These are phyloP conservation scores for Picus viridis DNA, from an alignment of 2,797 vertebrate genomes.

Conservation along the genomic window DNA sequence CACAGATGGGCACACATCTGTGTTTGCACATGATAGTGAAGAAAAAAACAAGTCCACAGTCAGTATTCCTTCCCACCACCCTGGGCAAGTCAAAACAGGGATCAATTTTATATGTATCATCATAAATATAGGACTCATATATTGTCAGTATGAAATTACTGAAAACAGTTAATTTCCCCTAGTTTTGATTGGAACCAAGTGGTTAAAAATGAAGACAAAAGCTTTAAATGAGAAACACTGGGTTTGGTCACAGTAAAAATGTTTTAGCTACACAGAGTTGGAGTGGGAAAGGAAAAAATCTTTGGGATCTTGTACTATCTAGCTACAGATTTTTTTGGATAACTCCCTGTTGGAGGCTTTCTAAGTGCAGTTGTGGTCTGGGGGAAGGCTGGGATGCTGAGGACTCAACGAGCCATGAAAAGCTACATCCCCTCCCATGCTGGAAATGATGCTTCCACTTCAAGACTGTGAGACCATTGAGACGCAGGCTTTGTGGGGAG, in stretches of 20 bases:
- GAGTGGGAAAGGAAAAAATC: background rate
- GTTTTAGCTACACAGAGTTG: background rate
- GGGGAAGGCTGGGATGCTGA: background rate
- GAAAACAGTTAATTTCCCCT: background rate
- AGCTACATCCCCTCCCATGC: background rate
- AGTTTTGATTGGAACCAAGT: background rate
- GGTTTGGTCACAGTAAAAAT: background rate
- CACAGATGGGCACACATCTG: slow-evolving; percentile 8
- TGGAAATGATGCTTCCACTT: background rate
- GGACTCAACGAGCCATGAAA: slow-evolving; percentile 15
- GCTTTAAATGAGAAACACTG: slow-evolving; percentile 1
- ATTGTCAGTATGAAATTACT: background rate
- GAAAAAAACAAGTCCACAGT: background rate
- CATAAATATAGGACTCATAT: background rate
- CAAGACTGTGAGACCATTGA: background rate
- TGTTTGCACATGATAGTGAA: background rate
- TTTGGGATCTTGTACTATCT: background rate
- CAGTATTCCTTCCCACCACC: background rate
- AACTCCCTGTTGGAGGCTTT: background rate
- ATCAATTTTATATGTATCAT: background rate
- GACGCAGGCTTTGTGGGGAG: background rate
- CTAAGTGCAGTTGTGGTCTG: slow-evolving; percentile 50
- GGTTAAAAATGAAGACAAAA: background rate
- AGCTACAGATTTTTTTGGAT: background rate
- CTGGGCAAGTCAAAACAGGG: background rate